Base-by-base conservation (phyloP, 2,888 invertebrate species). In the Rhorus exstirpatorius region DNA sequence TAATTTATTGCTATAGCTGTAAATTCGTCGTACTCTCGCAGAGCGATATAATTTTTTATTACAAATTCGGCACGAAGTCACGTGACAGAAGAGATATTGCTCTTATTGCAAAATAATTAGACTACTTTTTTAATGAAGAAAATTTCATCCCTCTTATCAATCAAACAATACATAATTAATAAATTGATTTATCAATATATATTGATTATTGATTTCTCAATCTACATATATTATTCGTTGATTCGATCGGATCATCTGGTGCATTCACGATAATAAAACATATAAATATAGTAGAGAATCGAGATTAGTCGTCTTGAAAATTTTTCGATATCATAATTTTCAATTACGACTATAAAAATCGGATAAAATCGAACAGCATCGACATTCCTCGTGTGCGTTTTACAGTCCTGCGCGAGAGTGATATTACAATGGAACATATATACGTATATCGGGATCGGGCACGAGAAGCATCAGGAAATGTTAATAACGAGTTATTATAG, bases 401-500 rank as follows among this genome's bases (percentile, higher is more conserved):
- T 55, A n/a, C n/a, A 17, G 3, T 24, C n/a, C 17, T 7, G 19
- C 41, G 6, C 6, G 19, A n/a, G 38, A 31, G 49, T 41, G 12
- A 55, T 51, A 21, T 38, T 67, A 38, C 51, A 51, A 21, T 35
- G 19, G 51, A 49, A 49, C 8, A 60, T 26, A 10, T 38, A 38
- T 6, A 19, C 44, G 10, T 49, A 26, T 12, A 71, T 49, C 26
- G n/a, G 38, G 61, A 44, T 70, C 7, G 44, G 3, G 19, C 38
- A 26, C 21, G 19, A 14, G 51, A 21, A 55, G 44, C 24, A 44
- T 55, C 35, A 14, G 38, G 31, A 72, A 67, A 60, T 53, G 35
- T 67, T 68, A 53, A 72, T 79, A 74, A 74, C 14, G 41, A 67
- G 14, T 31, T 21, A 38, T 58, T 46, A 24, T 14, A 60, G 51